phyloP scores from a whole-genome alignment of 1,140 invertebrate species.

The Psilanteris sp. region DNA sequence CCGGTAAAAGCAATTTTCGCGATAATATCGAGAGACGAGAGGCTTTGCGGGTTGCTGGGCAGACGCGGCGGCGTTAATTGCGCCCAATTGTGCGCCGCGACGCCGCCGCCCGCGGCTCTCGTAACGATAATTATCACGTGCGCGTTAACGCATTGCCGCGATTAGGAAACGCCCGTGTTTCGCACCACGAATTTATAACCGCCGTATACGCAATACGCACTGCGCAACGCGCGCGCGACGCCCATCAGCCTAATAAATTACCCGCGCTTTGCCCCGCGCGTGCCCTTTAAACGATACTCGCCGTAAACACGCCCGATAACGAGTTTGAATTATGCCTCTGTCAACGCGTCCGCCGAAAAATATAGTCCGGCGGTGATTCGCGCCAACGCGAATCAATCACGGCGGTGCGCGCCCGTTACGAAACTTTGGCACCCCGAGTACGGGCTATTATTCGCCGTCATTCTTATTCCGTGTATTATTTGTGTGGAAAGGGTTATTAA shows the following conservation, averaged over 20 bases:
- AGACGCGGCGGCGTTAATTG: conserved; percentile 37
- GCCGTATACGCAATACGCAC: neutral
- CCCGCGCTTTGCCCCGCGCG: neutral
- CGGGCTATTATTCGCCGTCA: too few species aligned
- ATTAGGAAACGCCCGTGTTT: conserved; percentile 22
- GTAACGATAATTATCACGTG: conserved; percentile 42
- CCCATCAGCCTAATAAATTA: conserved; percentile 4
- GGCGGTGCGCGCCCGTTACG: too few species aligned
- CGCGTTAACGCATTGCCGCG: conserved; percentile 44
- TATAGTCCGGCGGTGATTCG: too few species aligned
- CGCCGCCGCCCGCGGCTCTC: conserved; percentile 14
- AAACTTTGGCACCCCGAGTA: too few species aligned
- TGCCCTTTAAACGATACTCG: too few species aligned
- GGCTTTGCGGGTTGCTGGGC: conserved; percentile 5
- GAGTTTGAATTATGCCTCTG: too few species aligned
- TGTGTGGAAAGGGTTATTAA: too few species aligned
- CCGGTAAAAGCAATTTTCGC: conserved; percentile 45
- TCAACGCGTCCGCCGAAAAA: too few species aligned
- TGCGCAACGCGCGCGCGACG: too few species aligned
- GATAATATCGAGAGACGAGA: conserved; percentile 46
- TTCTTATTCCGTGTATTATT: too few species aligned
- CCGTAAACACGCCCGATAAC: too few species aligned
- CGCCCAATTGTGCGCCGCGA: conserved; percentile 41
- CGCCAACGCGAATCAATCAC: too few species aligned
- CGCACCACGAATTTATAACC: conserved; percentile 15